Conservation (phyloP, 2,797 vertebrate species). For the Platalea minor region DNA sequence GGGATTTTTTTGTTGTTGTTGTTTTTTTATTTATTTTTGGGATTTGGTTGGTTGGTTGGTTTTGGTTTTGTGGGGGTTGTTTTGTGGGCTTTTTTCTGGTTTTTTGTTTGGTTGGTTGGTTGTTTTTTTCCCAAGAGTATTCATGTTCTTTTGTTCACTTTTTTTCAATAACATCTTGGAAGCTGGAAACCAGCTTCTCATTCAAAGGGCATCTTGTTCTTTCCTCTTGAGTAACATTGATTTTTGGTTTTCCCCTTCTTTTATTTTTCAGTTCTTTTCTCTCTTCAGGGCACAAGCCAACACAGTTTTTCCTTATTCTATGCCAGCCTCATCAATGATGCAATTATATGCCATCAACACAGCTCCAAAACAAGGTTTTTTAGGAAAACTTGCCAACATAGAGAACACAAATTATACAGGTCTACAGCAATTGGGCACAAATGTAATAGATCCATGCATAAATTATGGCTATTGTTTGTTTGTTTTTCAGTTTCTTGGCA, state of each 20-base stretch:
- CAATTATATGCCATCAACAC: neutral
- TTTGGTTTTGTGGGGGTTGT: neutral
- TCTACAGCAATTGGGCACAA: neutral
- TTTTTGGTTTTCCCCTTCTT: neutral
- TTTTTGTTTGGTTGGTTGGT: too few relatives aligned
- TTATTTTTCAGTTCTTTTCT: neutral
- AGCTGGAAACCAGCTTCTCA: neutral
- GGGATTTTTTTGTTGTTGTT: neutral
- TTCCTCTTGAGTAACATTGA: neutral
- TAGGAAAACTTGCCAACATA: conserved; percentile 2
- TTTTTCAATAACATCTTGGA: neutral
- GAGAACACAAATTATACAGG: neutral
- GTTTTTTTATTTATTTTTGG: neutral
- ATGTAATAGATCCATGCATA: conserved; percentile 7
- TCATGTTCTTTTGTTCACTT: neutral
- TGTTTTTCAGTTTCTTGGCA: conserved; percentile 24
- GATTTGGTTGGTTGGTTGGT: fast-evolving
- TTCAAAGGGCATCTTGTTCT: neutral
- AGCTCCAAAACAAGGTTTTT: neutral
- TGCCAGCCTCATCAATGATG: conserved; percentile 50
- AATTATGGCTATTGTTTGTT: conserved; percentile 33
- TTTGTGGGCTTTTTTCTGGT: too few relatives aligned
- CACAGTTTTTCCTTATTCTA: neutral
- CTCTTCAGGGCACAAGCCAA: neutral
- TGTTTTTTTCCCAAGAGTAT: neutral